These are phyloP conservation scores for Trididemnum clinides DNA, from an alignment of 23 tunicate species.

Conservation along the genomic window DNA sequence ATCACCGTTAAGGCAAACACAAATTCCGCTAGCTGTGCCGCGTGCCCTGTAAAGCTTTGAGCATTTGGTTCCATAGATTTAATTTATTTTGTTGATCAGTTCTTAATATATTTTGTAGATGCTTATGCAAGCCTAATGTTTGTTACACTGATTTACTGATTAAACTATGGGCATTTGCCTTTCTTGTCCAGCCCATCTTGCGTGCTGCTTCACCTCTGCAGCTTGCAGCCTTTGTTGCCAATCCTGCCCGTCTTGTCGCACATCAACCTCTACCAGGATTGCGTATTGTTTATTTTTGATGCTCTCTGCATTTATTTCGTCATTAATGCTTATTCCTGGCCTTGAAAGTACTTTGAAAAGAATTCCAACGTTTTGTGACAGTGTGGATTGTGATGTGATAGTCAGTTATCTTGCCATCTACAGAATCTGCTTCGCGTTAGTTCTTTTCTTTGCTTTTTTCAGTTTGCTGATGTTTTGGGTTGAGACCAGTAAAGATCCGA, in stretches of 20 bases:
- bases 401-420: slow-evolving; percentile 95
- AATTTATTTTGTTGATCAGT: too few relatives aligned
- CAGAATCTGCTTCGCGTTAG: slow-evolving; percentile 93
- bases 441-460: slow-evolving; percentile 69
- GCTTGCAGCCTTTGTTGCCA: slow-evolving; percentile 91
- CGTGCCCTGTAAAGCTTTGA: too few relatives aligned
- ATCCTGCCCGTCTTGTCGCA: slow-evolving; percentile 92
- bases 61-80: too few relatives aligned
- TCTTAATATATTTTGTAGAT: too few relatives aligned
- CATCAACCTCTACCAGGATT: slow-evolving; percentile 86
- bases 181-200: too few relatives aligned
- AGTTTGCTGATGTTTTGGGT: slow-evolving; percentile 69
- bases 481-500: slow-evolving; percentile 82
- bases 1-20: too few relatives aligned
- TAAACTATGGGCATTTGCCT: too few relatives aligned
- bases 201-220: slow-evolving; percentile 88
- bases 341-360: slow-evolving; percentile 69
- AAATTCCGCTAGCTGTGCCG: too few relatives aligned
- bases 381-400: slow-evolving; percentile 67
- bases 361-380: slow-evolving; percentile 78
- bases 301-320: slow-evolving; percentile 73
- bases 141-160: too few relatives aligned
- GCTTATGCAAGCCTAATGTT: too few relatives aligned
- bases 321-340: slow-evolving; percentile 78
- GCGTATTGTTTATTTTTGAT: slow-evolving; percentile 84